Evolutionary conservation across 2,888 invertebrate species (phyloP), one percentile per base, ranked within the genome.

Genomic region (Apodemia zela): DNA sequence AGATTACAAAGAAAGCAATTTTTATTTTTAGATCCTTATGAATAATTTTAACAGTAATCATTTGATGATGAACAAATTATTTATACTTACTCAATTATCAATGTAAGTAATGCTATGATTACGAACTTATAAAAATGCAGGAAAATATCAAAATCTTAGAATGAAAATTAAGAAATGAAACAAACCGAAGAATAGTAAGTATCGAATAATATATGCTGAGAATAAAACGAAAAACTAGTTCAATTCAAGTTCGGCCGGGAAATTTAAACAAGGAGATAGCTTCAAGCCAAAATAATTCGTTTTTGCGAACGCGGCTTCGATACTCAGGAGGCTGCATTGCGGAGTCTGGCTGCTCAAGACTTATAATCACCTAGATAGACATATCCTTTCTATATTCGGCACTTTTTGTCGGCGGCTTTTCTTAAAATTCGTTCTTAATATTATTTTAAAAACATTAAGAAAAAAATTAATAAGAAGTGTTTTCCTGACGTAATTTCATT

Each of bases 261-360:
- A 54, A 54, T 54, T 29, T 54, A 54, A 63, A 64, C 64, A 67
- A 67, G 66, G 63, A 59, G 33, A 61, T 54, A 54, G 54, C 54
- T 54, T 29, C 54, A 13, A 38, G 64, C 61, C 66, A 63, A 64
- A 66, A 67, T 67, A 64, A 67, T 67, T 66, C 63, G 61, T 57
- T 61, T 66, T 61, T 54, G 54, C 66, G 64, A 61, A 65, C 60
- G 61, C 63, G 59, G 57, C 51, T 60, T 64, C 65, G 67, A 64
- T 66, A 66, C 64, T 61, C 76, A 78, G 72, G 72, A 66, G 65
- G 69, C 69, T 70, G 70, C 69, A 70, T 65, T 70, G 68, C 69
- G 65, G 68, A 68, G 61, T 59, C 51, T 51, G 51, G 25, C 21
- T 6, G 51, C 1, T 18, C 13, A 13, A 51, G 13, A 25, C 51